Evolutionary conservation across 1,140 invertebrate genomes (phyloP).

Genomic region (Helicoverpa armigera): DNA sequence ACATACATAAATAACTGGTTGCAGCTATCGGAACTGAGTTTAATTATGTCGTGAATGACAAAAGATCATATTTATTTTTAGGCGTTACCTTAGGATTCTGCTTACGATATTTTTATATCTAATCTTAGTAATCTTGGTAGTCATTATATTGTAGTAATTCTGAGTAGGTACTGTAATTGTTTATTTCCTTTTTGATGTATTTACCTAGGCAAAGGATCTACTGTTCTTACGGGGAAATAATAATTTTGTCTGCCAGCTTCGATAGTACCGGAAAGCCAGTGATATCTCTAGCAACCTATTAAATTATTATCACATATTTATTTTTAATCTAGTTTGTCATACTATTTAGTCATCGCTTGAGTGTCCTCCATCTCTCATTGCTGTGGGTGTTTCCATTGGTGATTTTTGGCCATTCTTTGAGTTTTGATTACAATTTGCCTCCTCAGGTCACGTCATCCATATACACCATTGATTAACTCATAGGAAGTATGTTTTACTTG

Average conservation of each 20-base stretch:
- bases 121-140: slow-evolving; percentile 10
- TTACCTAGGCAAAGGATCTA: background rate
- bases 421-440: no score
- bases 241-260: background rate
- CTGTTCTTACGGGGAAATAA: background rate
- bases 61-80: slow-evolving; percentile 27
- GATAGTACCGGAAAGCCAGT: background rate
- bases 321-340: no score
- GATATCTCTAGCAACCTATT: background rate
- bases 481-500: no score
- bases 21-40: slow-evolving; percentile 1
- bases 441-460: no score
- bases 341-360: no score
- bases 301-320: background rate
- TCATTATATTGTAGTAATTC: background rate
- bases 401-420: no score
- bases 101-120: background rate
- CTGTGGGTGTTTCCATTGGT: no score
- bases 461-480: no score
- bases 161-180: background rate
- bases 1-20: background rate
- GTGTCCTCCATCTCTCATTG: no score
- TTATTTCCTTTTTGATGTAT: background rate
- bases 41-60: slow-evolving; percentile 21
- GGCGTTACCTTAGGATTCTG: slow-evolving; percentile 14